Base-by-base conservation (phyloP, 1,140 invertebrate genomes). In the Harlomillsia oculata region DNA sequence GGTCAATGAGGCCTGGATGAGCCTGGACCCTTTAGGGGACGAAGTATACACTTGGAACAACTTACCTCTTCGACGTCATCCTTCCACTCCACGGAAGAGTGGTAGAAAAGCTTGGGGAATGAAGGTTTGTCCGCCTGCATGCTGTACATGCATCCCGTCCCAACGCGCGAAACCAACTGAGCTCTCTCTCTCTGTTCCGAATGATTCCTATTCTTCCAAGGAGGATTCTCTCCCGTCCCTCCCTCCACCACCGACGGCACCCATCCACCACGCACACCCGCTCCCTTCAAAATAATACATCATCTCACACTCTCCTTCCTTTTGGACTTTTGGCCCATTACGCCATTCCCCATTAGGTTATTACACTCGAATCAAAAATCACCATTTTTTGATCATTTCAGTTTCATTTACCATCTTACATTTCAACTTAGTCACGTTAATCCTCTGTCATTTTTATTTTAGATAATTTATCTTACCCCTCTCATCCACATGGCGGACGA, bases 401-500 rank as follows among this genome's bases (percentile, higher is more conserved):
- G 11, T 43, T 20, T 5, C 5, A 43, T 11, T 21, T 21, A 21
- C 13, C 5, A 43, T 6, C n/a, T 6, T 39, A 39, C 20, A 8
- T 8, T n/a, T 5, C 37, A 39, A 5, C 20, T 5, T 39, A 5
- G n/a, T 5, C 5, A n/a, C 37, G n/a, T 39, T n/a, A 14, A n/a
- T 39, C 37, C n/a, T 39, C 37, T n/a, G 5, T 6, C 5, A n/a
- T 5, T 39, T 39, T 39, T n/a, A n/a, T n/a, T n/a, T n/a, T n/a
- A n/a, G n/a, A n/a, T n/a, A n/a, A n/a, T n/a, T n/a, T n/a, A n/a
- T n/a, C n/a, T n/a, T n/a, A n/a, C n/a, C n/a, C n/a, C n/a, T n/a
- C n/a, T n/a, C n/a, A n/a, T n/a, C n/a, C n/a, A n/a, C n/a, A 67
- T 75, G 74, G 70, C 70, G 45, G 74, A 75, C 30, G 74, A 75